phyloP scores from a whole-genome alignment of 2,888 invertebrate species.

The Tipula unca region DNA sequence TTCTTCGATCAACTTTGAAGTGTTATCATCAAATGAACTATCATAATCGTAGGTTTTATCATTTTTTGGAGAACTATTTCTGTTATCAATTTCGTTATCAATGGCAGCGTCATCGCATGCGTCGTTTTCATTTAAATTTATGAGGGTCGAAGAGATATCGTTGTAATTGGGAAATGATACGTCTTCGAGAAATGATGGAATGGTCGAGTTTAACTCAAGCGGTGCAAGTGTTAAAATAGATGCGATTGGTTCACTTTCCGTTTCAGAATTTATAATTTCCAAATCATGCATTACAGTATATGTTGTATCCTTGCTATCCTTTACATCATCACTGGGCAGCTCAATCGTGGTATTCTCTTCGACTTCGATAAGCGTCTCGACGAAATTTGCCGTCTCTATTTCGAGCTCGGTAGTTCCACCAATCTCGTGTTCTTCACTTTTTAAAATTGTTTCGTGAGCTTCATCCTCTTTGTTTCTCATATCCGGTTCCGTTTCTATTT shows the following conservation, averaged over 20 bases:
- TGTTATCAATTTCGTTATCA: conserved; percentile 14
- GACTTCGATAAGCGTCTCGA: not conserved
- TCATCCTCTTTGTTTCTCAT: not conserved
- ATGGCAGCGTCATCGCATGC: not conserved
- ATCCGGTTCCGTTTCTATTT: not conserved
- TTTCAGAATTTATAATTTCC: not conserved
- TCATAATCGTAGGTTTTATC: not conserved
- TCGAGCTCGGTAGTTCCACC: not conserved
- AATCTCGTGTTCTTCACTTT: not conserved
- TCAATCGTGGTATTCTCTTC: not conserved
- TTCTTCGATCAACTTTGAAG: not conserved
- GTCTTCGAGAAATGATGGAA: conserved; percentile 31
- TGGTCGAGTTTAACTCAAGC: not conserved
- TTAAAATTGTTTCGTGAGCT: not conserved
- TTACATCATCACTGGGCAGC: conserved; percentile 19
- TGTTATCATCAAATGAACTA: conserved; percentile 18
- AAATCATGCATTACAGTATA: not conserved
- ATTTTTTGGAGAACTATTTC: not conserved
- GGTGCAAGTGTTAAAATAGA: not conserved
- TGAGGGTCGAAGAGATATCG: not conserved
- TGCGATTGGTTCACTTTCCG: not conserved
- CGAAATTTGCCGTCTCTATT: not conserved
- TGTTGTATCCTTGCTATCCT: conserved; percentile 23
- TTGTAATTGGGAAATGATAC: conserved; percentile 31
- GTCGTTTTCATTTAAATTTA: not conserved